phyloP scores from a whole-genome alignment of 2,888 invertebrate species.

The Sericinus montela region DNA sequence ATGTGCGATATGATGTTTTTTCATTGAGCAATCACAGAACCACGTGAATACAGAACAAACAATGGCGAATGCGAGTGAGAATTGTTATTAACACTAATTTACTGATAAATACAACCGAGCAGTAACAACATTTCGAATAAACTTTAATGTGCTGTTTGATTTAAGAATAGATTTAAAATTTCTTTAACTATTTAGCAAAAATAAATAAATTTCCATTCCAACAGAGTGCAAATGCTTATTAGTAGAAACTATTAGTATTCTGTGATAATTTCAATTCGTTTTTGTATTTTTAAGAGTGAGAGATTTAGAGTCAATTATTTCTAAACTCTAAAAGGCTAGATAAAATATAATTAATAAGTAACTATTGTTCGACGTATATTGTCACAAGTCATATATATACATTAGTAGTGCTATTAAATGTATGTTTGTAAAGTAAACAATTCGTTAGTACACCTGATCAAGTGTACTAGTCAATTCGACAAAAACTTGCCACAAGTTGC shows the following conservation, averaged over 20 bases:
- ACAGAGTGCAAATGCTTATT: slow-evolving; percentile 1
- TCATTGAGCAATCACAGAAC: slow-evolving; percentile 43
- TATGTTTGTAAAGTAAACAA: too few relatives aligned
- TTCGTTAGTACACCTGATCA: too few relatives aligned
- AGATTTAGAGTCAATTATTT: too few relatives aligned
- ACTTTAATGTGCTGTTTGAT: too few relatives aligned
- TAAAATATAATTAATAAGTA: slow-evolving; percentile 2
- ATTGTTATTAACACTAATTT: not conserved
- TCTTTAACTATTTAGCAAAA: not conserved
- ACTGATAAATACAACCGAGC: not conserved
- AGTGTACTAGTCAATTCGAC: too few relatives aligned
- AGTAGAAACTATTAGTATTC: not conserved
- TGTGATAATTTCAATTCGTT: not conserved
- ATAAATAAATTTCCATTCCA: not conserved
- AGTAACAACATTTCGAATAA: not conserved
- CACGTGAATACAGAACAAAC: not conserved
- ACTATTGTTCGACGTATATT: slow-evolving; percentile 11
- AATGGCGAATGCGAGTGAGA: not conserved
- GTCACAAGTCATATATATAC: slow-evolving; percentile 10
- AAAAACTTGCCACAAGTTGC: too few relatives aligned
- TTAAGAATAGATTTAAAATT: too few relatives aligned
- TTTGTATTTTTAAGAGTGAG: not conserved
- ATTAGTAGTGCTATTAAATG: not conserved
- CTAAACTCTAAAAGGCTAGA: not conserved
- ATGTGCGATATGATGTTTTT: slow-evolving; percentile 49